Evolutionary conservation across 2,113 vertebrate species (phyloP).

Genomic region (Lampris megalopsis): DNA sequence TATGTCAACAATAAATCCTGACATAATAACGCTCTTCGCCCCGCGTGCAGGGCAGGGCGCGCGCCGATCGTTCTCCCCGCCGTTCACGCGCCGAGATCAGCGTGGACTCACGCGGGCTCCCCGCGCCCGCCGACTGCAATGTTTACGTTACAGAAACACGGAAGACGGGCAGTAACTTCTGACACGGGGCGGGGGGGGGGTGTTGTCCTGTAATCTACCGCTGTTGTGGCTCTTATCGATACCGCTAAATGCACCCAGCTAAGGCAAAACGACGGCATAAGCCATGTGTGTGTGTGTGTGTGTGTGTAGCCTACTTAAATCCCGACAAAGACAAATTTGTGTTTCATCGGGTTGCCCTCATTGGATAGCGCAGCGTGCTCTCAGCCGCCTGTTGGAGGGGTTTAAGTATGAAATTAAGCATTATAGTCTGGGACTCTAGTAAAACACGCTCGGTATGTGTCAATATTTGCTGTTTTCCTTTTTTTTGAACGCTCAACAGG

Average conservation of each 20-base stretch:
- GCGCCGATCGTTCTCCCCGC: too few relatives aligned
- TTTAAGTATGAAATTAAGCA: too few relatives aligned
- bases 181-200: too few relatives aligned
- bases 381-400: neutral
- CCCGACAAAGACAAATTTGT: neutral
- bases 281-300: too few relatives aligned
- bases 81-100: neutral
- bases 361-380: slow-evolving; percentile 23
- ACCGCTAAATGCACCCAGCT: too few relatives aligned
- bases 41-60: neutral
- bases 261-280: too few relatives aligned
- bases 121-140: too few relatives aligned
- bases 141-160: too few relatives aligned
- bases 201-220: too few relatives aligned
- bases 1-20: slow-evolving; percentile 70
- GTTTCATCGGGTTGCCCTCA: neutral
- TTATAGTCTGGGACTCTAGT: too few relatives aligned
- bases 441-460: neutral
- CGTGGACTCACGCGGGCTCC: neutral
- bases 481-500: neutral
- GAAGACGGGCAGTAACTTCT: too few relatives aligned
- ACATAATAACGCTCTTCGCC: slow-evolving; percentile 23
- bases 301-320: neutral
- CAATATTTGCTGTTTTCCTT: slow-evolving; percentile 1
- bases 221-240: too few relatives aligned